A percentile compares a stretch with the other conserved stretches of the same genome.
Conservation (phyloP, 2,888 invertebrate species). For the Lasiommata megera region DNA sequence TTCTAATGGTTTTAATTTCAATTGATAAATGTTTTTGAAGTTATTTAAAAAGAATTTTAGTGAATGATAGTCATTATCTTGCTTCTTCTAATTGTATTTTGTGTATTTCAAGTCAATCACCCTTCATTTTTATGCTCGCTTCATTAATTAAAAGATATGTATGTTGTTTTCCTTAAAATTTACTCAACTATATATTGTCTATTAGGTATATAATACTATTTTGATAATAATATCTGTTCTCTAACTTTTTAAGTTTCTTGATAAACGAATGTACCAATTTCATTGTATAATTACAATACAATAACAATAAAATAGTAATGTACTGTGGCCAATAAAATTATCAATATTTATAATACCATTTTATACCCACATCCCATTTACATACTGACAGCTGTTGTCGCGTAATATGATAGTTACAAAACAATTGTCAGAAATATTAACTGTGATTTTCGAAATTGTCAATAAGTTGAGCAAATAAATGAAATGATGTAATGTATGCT, state of each 20-base stretch:
- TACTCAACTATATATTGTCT: not conserved
- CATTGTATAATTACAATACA: slow-evolving; percentile 59
- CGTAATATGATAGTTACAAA: slow-evolving; percentile 73
- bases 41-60: slow-evolving; percentile 36
- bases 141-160: slow-evolving; percentile 24
- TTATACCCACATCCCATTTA: slow-evolving; percentile 78
- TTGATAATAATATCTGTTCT: slow-evolving; percentile 3
- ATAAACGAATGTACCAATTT: slow-evolving; percentile 36
- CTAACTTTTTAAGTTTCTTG: slow-evolving; percentile 28
- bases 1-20: slow-evolving; percentile 55
- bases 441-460: slow-evolving; percentile 82
- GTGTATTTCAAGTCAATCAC: slow-evolving; percentile 41
- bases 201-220: slow-evolving; percentile 9
- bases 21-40: slow-evolving; percentile 44
- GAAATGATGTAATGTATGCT: slow-evolving; percentile 61
- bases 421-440: slow-evolving; percentile 76
- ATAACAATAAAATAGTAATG: slow-evolving; percentile 61
- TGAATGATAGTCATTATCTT: slow-evolving; percentile 36
- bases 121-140: slow-evolving; percentile 59
- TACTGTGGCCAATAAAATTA: slow-evolving; percentile 76
- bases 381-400: slow-evolving; percentile 68
- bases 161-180: not conserved
- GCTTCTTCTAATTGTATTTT: slow-evolving; percentile 33
- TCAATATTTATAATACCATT: slow-evolving; percentile 76
- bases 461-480: slow-evolving; percentile 81